A percentile compares a stretch with the other conserved stretches of the same genome.
phyloP scores from a whole-genome alignment of 2,797 vertebrate genomes.

The Carcharodon carcharias region DNA sequence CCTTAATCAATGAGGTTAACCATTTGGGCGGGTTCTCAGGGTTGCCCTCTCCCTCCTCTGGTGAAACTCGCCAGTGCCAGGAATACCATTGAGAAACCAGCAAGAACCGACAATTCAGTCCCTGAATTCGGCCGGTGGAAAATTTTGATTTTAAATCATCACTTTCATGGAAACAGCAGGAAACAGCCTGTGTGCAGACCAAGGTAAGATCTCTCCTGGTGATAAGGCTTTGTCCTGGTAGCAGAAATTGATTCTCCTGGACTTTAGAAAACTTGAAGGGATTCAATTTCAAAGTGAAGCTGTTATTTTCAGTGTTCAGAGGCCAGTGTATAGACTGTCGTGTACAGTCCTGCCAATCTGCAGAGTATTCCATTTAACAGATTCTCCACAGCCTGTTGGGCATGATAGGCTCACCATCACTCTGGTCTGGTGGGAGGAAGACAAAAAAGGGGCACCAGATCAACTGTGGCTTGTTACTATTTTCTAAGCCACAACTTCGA shows the following conservation, averaged over 20 bases:
- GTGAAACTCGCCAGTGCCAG: not conserved
- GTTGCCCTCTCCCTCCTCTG: too few relatives aligned
- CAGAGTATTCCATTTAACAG: not conserved
- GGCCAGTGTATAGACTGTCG: not conserved
- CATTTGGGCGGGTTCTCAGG: not conserved
- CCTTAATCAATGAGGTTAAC: not conserved
- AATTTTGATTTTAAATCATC: not conserved
- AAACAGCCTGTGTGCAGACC: not conserved
- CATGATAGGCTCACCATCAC: not conserved
- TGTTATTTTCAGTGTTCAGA: not conserved
- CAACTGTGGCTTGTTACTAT: not conserved
- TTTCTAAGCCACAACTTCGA: not conserved
- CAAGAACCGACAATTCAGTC: not conserved
- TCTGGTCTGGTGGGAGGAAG: not conserved
- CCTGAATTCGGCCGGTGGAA: not conserved
- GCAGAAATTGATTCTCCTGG: not conserved
- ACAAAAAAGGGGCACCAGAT: not conserved
- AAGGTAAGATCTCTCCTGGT: not conserved
- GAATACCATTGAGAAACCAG: not conserved
- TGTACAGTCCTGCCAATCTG: not conserved
- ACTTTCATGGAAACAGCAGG: not conserved
- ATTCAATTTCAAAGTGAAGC: not conserved
- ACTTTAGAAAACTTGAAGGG: not conserved
- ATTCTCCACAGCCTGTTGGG: not conserved
- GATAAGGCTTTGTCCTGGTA: too few relatives aligned